Base-by-base conservation (phyloP, 2,888 invertebrate species). In the Habrosyne pyritoides region DNA sequence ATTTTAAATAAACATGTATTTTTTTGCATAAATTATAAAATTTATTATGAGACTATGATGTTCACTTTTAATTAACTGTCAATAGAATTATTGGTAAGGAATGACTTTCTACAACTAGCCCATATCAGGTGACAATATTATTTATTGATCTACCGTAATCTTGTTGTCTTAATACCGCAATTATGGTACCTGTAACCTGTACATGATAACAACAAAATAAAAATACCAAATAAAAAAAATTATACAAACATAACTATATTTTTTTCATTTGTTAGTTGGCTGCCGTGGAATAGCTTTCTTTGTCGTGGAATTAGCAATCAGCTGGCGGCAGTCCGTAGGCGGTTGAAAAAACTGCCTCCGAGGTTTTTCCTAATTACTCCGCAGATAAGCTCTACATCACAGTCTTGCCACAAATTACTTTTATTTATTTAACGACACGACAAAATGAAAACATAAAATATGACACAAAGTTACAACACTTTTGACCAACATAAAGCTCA, bases 281-380 rank as follows among this genome's bases (percentile, higher is more conserved):
- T 63, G 79, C 73, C 71, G 77, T 68, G 75, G 85, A 87, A 87
- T 86, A 74, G 80, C 78, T 79, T 83, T 79, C 86, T 88, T 89
- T 89, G 88, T 88, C 88, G 86, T 76, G 75, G 77, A 90, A 90
- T 91, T 89, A 88, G 89, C 86, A 88, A 91, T 89, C 87, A 87
- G 84, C 79, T 73, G 72, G 63, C 80, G 74, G 69, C 69, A 60
- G 71, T 69, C 71, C 68, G 64, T 64, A 60, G 64, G 68, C 67
- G 69, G 61, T 66, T 66, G 71, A 76, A 79, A 83, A 87, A 83
- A 79, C 72, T 73, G 77, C 78, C 77, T 69, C 75, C 68, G 77
- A 79, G 81, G 67, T 81, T 84, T 84, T 87, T 81, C 86, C 79
- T 89, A 89, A 91, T 91, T 89, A 80, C 81, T 70, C 70, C 75